Conservation (phyloP, 1,140 invertebrate genomes). For the Dendroctonus valens region DNA sequence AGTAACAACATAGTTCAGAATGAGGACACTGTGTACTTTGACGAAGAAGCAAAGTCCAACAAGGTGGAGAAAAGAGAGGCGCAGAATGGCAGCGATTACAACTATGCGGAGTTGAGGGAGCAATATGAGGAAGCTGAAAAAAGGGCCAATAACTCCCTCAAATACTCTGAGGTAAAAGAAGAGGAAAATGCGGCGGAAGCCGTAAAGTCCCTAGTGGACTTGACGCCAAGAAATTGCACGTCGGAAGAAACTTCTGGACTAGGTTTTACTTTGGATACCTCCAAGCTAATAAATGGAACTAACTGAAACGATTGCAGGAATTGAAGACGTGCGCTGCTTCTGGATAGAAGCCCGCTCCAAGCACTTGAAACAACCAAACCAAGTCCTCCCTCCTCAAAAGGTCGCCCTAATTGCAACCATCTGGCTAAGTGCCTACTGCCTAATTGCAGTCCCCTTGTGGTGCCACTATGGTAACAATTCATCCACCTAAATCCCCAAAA, state of each 20-base stretch:
- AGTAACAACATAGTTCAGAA: conserved; percentile 33
- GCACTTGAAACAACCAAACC: conserved; percentile 29
- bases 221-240: conserved; percentile 45
- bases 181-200: conserved; percentile 43
- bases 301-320: conserved; percentile 25
- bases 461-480: conserved; percentile 42
- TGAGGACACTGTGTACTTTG: conserved; percentile 36
- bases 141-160: conserved; percentile 40
- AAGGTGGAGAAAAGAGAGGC: conserved; percentile 24
- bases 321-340: conserved; percentile 41
- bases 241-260: conserved; percentile 44
- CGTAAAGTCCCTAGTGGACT: conserved; percentile 37
- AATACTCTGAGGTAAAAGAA: conserved; percentile 45
- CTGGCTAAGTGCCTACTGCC: conserved; percentile 44
- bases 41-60: conserved; percentile 31
- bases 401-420: conserved; percentile 39
- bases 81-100: conserved; percentile 38
- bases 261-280: conserved; percentile 32
- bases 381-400: conserved; percentile 31
- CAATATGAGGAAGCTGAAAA: conserved; percentile 42
- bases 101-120: conserved; percentile 43
- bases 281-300: not conserved
- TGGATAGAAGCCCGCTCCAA: conserved; percentile 36
- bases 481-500: not conserved
- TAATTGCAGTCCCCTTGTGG: conserved; percentile 48